A percentile compares a stretch with the other conserved stretches of the same genome.
phyloP scores from a whole-genome alignment of 2,113 vertebrate genomes.

The Acanthochromis polyacanthus region DNA sequence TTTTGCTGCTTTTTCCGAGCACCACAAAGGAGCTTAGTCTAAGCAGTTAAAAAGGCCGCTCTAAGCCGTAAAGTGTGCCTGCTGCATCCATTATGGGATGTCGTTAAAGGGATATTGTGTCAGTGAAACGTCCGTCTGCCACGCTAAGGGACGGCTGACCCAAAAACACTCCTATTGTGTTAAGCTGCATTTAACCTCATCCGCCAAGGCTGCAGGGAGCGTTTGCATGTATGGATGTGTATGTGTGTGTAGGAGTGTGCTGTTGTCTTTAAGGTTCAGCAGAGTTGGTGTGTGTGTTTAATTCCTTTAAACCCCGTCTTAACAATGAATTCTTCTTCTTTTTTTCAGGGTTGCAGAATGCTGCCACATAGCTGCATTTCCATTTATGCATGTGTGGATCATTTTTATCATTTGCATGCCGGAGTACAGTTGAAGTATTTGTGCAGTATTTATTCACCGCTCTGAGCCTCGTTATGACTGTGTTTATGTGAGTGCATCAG shows the following conservation, averaged over 20 bases:
- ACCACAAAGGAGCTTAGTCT: constrained; percentile 75
- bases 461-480: neutral
- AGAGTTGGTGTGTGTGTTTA: constrained; percentile 3
- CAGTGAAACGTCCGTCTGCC: constrained; percentile 40
- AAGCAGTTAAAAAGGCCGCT: constrained; percentile 69
- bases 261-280: constrained; percentile 21
- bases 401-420: neutral
- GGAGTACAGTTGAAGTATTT: neutral
- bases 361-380: neutral
- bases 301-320: neutral
- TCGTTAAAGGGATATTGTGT: constrained; percentile 58
- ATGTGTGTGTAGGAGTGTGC: neutral
- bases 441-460: neutral
- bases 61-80: constrained; percentile 74
- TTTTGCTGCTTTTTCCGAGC: constrained; percentile 46
- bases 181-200: constrained; percentile 65
- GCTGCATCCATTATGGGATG: constrained; percentile 56
- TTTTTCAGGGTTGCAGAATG: too few relatives aligned
- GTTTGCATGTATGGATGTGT: neutral
- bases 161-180: constrained; percentile 59
- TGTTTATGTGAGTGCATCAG: neutral
- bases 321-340: neutral
- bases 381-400: neutral
- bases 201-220: neutral
- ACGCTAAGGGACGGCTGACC: constrained; percentile 62